Percentiles rank a stretch among this genome's conserved stretches.
Conservation (phyloP, 1,140 invertebrate genomes). For the Micrasema minimum region DNA sequence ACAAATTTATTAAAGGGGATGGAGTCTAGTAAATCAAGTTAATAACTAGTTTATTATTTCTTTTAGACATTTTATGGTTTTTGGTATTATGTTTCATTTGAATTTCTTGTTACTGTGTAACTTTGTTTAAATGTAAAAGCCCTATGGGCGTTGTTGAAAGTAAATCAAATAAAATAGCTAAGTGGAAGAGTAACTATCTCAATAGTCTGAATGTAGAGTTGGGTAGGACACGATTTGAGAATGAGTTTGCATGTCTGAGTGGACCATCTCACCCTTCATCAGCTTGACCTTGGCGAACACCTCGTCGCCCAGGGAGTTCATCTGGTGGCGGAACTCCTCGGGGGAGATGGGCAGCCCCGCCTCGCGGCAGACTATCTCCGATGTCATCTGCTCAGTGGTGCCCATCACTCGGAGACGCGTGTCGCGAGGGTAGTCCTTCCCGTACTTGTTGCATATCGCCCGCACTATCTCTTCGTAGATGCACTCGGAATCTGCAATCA, state of each 20-base stretch:
- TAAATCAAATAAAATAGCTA: too few relatives aligned
- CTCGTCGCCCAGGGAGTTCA: conserved; percentile 58
- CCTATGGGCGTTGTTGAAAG: too few relatives aligned
- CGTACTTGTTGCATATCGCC: conserved; percentile 72
- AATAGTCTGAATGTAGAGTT: too few relatives aligned
- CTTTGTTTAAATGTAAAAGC: too few relatives aligned
- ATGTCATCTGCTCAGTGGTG: conserved; percentile 75
- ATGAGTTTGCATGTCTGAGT: neutral
- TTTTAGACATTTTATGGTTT: too few relatives aligned
- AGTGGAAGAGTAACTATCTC: too few relatives aligned
- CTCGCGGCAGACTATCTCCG: conserved; percentile 76
- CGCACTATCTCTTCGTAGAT: conserved; percentile 72
- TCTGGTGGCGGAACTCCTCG: conserved; percentile 72
- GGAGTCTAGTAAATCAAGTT: too few relatives aligned
- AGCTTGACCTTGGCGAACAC: conserved; percentile 4
- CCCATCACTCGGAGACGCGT: conserved; percentile 78
- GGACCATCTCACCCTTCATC: conserved; percentile 32
- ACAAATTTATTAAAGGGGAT: too few relatives aligned
- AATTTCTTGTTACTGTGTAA: too few relatives aligned
- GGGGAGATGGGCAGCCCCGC: conserved; percentile 77
- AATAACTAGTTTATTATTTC: too few relatives aligned
- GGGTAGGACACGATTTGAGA: too few relatives aligned
- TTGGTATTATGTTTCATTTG: too few relatives aligned
- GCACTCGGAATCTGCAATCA: conserved; percentile 70
- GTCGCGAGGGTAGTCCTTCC: conserved; percentile 78